These are phyloP conservation scores for Nasonia vitripennis DNA, from an alignment of 1,140 invertebrate species.

Conservation along the genomic window DNA sequence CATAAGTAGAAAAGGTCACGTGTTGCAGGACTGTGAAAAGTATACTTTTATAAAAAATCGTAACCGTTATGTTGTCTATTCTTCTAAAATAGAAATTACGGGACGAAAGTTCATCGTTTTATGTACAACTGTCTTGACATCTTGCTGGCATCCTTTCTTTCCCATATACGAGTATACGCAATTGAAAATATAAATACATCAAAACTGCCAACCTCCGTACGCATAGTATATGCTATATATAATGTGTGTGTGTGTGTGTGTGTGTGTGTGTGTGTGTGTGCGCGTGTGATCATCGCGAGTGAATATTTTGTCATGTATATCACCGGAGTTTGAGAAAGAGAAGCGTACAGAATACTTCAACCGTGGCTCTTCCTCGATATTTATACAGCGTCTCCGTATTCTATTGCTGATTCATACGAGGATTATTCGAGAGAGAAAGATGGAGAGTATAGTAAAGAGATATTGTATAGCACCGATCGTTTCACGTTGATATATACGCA, in stretches of 20 bases:
- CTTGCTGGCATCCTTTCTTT: neutral
- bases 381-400: neutral
- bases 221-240: slow-evolving; percentile 21
- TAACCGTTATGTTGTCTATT: neutral
- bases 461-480: slow-evolving; percentile 36
- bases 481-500: slow-evolving; percentile 24
- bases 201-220: slow-evolving; percentile 46
- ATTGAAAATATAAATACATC: neutral
- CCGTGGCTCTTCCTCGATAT: neutral
- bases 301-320: slow-evolving; percentile 27
- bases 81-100: neutral
- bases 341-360: neutral
- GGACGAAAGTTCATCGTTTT: neutral
- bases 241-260: neutral
- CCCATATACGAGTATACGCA: neutral
- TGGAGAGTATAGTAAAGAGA: neutral
- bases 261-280: neutral
- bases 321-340: neutral
- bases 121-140: neutral
- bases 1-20: neutral
- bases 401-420: neutral
- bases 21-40: neutral
- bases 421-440: neutral
- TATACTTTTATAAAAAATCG: neutral
- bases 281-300: slow-evolving; percentile 6